phyloP scores from a whole-genome alignment of 2,113 vertebrate species.

The Stegostoma tigrinum region DNA sequence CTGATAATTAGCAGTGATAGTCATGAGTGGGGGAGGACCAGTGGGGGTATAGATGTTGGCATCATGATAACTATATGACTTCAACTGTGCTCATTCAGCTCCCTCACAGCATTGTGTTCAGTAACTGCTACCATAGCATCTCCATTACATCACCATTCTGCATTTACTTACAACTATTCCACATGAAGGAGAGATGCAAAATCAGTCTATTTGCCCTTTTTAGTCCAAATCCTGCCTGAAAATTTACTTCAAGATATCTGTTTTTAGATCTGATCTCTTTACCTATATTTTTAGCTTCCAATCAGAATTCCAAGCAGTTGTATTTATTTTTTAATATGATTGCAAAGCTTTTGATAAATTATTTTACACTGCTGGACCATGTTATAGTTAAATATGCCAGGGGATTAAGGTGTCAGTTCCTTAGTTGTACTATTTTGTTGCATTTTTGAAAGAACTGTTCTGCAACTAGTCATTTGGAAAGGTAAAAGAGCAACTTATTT shows the following conservation, averaged over 20 bases:
- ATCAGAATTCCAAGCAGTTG: background rate
- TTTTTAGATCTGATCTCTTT: background rate
- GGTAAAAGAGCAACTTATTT: background rate
- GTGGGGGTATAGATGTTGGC: background rate
- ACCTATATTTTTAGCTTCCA: background rate
- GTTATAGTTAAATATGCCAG: background rate
- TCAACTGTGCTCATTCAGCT: background rate
- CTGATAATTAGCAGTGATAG: background rate
- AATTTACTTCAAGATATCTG: background rate
- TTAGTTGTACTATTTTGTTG: background rate
- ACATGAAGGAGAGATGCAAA: background rate
- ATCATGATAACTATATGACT: background rate
- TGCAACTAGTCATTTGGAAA: background rate
- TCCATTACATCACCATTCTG: background rate
- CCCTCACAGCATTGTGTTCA: background rate
- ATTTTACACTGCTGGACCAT: background rate
- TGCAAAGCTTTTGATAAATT: background rate
- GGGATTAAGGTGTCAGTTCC: background rate
- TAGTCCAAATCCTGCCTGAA: background rate
- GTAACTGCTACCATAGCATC: background rate
- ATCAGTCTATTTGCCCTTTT: background rate
- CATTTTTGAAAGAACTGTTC: background rate
- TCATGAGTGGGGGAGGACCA: background rate
- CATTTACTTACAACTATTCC: background rate
- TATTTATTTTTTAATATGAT: background rate